These are phyloP conservation scores for Pecten maximus DNA, from an alignment of 2,888 invertebrate species.

Conservation along the genomic window DNA sequence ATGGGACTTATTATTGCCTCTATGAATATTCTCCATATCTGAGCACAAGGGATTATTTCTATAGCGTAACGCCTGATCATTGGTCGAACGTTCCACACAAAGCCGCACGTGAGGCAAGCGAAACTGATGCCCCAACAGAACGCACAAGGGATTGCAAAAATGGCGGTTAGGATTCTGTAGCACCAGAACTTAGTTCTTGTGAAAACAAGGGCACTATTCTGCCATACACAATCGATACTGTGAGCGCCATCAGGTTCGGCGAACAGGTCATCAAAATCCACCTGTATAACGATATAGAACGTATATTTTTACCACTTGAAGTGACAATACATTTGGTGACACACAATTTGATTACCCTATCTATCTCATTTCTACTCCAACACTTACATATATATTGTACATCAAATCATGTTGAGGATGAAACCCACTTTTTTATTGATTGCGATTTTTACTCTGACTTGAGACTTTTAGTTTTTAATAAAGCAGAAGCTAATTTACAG, in stretches of 20 bases:
- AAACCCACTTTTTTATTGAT: too few relatives aligned
- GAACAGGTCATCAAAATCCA: constrained; percentile 73
- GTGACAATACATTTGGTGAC: too few relatives aligned
- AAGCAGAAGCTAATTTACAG: too few relatives aligned
- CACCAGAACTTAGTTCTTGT: constrained; percentile 87
- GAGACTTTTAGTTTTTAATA: too few relatives aligned
- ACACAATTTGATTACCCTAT: too few relatives aligned
- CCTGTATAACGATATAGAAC: constrained; percentile 59
- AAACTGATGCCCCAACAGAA: constrained; percentile 84
- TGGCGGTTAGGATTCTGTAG: constrained; percentile 87
- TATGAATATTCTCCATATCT: constrained; percentile 45
- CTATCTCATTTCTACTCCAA: too few relatives aligned
- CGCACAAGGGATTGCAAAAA: constrained; percentile 88
- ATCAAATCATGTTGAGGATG: too few relatives aligned
- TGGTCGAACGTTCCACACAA: constrained; percentile 90
- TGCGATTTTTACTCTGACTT: too few relatives aligned
- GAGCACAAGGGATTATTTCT: constrained; percentile 40
- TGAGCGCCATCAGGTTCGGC: constrained; percentile 75
- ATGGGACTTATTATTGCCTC: constrained; percentile 84
- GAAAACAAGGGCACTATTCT: constrained; percentile 86
- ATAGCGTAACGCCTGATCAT: constrained; percentile 87
- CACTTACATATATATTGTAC: too few relatives aligned
- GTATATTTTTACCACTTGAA: too few relatives aligned
- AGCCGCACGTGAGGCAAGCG: constrained; percentile 85
- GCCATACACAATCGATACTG: constrained; percentile 88